Evolutionary conservation across 1,140 invertebrate genomes (phyloP), one percentile per base, ranked within the genome.

Genomic region (Zelostemma sp.): DNA sequence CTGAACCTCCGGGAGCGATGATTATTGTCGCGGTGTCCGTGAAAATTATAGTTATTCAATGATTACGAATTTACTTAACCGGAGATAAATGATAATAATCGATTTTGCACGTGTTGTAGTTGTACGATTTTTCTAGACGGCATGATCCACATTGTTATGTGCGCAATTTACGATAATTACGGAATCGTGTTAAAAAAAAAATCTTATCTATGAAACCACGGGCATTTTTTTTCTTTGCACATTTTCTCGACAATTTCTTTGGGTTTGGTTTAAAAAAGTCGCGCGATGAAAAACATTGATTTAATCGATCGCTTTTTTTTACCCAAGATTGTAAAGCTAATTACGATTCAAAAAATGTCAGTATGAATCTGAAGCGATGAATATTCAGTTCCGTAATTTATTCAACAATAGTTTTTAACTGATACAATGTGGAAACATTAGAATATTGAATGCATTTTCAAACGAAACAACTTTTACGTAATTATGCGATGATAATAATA

Each of bases 81-180:
- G 35, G 41, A 57, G 54, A 57, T 57, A 41, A 33, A 53, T 31
- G 48, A 15, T 55, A 51, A 53, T 58, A 57, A 53, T 58, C 53
- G 54, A 65, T 53, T 65, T 53, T 5, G 28, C 14, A 46, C 43
- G 8, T n/a, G n/a, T n/a, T n/a, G n/a, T 2, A 19, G 16, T 15
- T 21, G 14, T 6, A 38, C 21, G 14, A 43, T 33, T 65, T 58
- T 58, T 47, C 55, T 25, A n/a, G 17, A 51, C n/a, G 25, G 15
- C 18, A 0, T 38, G 53, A 56, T 56, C 51, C 55, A 47, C 28
- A 53, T 61, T 38, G 38, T 25, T 14, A 1, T n/a, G 1, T 14
- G 31, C 21, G 16, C 12, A 28, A 14, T 8, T 50, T 17, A 1
- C 19, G 21, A 46, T 45, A 56, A 64, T 64, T 64, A 65, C 1